phyloP scores from a whole-genome alignment of 2,888 invertebrate genomes.

The Hetaerina titia region DNA sequence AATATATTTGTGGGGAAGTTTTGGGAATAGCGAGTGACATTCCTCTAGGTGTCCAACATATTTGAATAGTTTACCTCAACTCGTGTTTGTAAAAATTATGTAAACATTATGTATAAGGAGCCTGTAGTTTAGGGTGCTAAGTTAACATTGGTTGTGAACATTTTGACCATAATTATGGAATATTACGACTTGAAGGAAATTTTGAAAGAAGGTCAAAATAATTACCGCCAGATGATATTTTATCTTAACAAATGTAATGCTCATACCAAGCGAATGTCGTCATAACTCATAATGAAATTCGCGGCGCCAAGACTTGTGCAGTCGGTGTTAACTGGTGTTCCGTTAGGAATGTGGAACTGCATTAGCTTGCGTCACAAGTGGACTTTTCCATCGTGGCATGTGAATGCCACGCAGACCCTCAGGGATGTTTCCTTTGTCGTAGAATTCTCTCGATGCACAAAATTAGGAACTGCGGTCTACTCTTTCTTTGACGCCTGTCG shows the following conservation, averaged over 20 bases:
- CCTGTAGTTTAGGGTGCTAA: too few relatives aligned
- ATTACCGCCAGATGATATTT: background rate
- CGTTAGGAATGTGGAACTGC: conserved; percentile 23
- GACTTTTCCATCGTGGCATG: background rate
- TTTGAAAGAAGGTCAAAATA: background rate
- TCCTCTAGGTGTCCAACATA: too few relatives aligned
- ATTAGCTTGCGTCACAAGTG: background rate
- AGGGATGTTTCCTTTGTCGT: background rate
- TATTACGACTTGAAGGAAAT: background rate
- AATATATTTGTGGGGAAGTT: too few relatives aligned
- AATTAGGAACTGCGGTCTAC: too few relatives aligned
- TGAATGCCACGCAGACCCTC: background rate
- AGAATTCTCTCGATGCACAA: too few relatives aligned
- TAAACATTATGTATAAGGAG: too few relatives aligned
- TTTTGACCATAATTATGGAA: too few relatives aligned
- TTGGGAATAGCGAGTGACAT: too few relatives aligned
- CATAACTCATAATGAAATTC: background rate
- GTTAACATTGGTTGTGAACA: too few relatives aligned
- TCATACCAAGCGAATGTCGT: background rate
- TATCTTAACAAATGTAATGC: background rate
- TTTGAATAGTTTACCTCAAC: too few relatives aligned
- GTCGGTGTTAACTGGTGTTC: background rate
- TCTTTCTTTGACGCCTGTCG: too few relatives aligned
- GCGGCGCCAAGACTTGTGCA: background rate
- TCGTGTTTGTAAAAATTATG: too few relatives aligned